Evolutionary conservation across 2,888 invertebrate genomes (phyloP).

Genomic region (Spicauda simplicius): DNA sequence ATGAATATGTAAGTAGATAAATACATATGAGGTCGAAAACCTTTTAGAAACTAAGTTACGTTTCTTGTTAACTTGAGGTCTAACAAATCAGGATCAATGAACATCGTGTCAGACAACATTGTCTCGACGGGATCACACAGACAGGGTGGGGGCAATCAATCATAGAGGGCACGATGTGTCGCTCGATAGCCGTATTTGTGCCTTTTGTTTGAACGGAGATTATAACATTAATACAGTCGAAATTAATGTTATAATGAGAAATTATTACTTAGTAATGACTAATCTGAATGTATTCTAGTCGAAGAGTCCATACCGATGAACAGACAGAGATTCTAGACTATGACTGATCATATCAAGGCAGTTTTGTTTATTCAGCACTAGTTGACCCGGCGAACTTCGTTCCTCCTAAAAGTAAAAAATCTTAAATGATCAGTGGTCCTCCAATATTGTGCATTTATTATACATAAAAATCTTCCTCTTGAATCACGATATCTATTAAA

Average conservation of each 20-base stretch:
- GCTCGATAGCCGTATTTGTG: conserved; percentile 51
- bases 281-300: no score
- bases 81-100: conserved; percentile 76
- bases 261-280: not conserved
- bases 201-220: conserved; percentile 36
- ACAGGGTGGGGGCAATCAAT: conserved; percentile 59
- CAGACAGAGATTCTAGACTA: no score
- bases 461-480: no score
- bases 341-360: no score
- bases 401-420: no score
- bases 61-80: conserved; percentile 47
- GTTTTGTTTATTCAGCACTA: no score
- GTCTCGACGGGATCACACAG: conserved; percentile 59
- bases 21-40: not conserved
- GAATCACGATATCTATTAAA: no score
- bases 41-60: not conserved
- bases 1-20: not conserved
- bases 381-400: no score
- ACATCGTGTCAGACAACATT: conserved; percentile 65
- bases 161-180: conserved; percentile 54
- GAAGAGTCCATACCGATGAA: no score
- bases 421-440: no score
- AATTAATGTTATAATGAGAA: conserved; percentile 1
- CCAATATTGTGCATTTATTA: no score
- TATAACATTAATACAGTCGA: not conserved